phyloP scores from a whole-genome alignment of 2,113 vertebrate genomes.

The Desmodus rotundus region DNA sequence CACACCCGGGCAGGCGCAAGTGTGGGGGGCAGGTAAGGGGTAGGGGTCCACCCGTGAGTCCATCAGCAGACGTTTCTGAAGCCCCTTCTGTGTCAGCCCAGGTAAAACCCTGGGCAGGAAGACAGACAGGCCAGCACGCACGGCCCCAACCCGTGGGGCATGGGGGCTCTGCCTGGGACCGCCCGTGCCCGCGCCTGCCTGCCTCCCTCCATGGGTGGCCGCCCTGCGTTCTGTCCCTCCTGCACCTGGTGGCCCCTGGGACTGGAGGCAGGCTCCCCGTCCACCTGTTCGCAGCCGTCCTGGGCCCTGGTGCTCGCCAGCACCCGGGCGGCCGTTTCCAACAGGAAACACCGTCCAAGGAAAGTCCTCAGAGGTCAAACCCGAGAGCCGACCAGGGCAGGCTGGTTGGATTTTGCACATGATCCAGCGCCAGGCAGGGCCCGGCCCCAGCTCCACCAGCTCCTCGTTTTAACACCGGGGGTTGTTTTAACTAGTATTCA shows the following conservation, averaged over 20 bases:
- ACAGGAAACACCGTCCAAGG: not conserved
- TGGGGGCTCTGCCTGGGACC: not conserved
- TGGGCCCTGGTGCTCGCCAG: fast-evolving
- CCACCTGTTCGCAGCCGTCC: fast-evolving
- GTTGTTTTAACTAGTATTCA: not conserved
- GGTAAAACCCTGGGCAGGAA: fast-evolving
- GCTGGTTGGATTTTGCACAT: fast-evolving
- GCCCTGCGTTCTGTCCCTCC: not conserved
- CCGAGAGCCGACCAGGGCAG: fast-evolving
- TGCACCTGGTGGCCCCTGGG: fast-evolving
- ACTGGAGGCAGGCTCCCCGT: not conserved
- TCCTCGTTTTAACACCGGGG: not conserved
- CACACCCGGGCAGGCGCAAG: fast-evolving
- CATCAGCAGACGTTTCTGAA: not conserved
- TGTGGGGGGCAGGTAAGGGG: fast-evolving
- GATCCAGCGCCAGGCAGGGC: fast-evolving
- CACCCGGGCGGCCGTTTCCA: fast-evolving
- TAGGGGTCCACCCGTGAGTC: fast-evolving
- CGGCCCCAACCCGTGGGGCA: fast-evolving
- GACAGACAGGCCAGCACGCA: fast-evolving
- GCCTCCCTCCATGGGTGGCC: fast-evolving
- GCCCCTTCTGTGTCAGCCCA: not conserved
- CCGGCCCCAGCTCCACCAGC: not conserved
- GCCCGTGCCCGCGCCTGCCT: fast-evolving
- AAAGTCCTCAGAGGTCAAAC: fast-evolving